phyloP scores from a whole-genome alignment of 2,888 invertebrate genomes.

The Choristoneura rosaceana region DNA sequence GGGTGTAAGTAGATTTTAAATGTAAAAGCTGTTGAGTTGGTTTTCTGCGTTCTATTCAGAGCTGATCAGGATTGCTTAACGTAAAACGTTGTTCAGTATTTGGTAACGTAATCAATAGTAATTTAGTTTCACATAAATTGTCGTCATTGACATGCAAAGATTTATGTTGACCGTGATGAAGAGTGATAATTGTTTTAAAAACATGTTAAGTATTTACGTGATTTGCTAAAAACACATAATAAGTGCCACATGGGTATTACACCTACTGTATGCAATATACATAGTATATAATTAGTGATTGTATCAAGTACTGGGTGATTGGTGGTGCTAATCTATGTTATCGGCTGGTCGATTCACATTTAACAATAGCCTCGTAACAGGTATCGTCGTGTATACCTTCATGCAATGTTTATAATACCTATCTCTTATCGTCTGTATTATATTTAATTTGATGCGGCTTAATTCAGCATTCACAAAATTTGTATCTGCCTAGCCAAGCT shows the following conservation, averaged over 20 bases:
- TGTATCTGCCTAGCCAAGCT: too few species aligned
- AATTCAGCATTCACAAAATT: too few species aligned
- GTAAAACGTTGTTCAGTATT: too few species aligned
- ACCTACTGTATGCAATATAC: neutral
- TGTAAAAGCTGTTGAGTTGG: too few species aligned
- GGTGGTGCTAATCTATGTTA: slow-evolving; percentile 46
- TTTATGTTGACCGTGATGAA: neutral
- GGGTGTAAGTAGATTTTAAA: too few species aligned
- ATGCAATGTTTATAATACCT: neutral
- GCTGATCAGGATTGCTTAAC: too few species aligned
- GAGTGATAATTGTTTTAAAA: neutral
- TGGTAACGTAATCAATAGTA: too few species aligned
- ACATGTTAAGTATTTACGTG: neutral
- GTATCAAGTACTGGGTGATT: neutral
- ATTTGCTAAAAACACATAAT: neutral
- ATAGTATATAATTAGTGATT: neutral
- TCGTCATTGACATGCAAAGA: neutral
- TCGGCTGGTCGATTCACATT: slow-evolving; percentile 48
- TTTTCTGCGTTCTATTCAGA: too few species aligned
- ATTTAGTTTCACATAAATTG: neutral
- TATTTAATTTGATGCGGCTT: too few species aligned
- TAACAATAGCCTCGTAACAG: slow-evolving; percentile 41
- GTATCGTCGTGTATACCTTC: slow-evolving; percentile 23
- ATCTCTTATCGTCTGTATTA: neutral
- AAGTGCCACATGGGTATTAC: neutral